Percentiles rank a stretch among this genome's conserved stretches.
phyloP scores from a whole-genome alignment of 2,888 invertebrate genomes.

The Acleris literana region DNA sequence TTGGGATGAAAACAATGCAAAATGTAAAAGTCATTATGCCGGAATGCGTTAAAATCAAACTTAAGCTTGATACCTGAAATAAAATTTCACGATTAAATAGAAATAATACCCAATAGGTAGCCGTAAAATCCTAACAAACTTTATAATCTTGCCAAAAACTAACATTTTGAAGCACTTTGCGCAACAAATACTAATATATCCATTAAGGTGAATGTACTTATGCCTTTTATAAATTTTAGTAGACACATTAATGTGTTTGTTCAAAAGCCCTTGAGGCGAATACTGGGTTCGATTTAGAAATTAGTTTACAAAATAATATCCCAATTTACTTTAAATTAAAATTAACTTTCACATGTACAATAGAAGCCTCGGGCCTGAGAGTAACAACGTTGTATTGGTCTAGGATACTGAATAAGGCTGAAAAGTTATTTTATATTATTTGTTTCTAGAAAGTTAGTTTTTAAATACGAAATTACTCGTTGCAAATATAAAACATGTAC shows the following conservation, averaged over 20 bases:
- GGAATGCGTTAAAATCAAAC: neutral
- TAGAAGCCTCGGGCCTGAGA: too few relatives aligned
- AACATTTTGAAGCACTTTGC: neutral
- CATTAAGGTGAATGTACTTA: neutral
- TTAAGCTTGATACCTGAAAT: neutral
- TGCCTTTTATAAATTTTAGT: neutral
- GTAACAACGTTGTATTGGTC: too few relatives aligned
- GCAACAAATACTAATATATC: neutral
- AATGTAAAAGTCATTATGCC: neutral
- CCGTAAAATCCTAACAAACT: constrained; percentile 7
- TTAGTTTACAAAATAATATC: constrained; percentile 29
- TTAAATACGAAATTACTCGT: too few relatives aligned
- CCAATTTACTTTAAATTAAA: constrained; percentile 4
- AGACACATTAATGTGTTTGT: constrained; percentile 4
- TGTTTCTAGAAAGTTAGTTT: too few relatives aligned
- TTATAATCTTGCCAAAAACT: constrained; percentile 16
- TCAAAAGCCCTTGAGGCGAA: constrained; percentile 21
- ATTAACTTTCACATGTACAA: too few relatives aligned
- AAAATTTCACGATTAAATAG: neutral
- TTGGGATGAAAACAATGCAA: too few relatives aligned
- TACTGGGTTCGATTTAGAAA: constrained; percentile 19
- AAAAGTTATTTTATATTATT: too few relatives aligned
- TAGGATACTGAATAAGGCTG: too few relatives aligned
- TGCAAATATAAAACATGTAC: too few relatives aligned
- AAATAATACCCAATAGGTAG: neutral